A percentile compares a stretch with the other conserved stretches of the same genome.
These are phyloP conservation scores for Antheraea assamensis DNA, from an alignment of 2,888 invertebrate genomes.

Conservation along the genomic window DNA sequence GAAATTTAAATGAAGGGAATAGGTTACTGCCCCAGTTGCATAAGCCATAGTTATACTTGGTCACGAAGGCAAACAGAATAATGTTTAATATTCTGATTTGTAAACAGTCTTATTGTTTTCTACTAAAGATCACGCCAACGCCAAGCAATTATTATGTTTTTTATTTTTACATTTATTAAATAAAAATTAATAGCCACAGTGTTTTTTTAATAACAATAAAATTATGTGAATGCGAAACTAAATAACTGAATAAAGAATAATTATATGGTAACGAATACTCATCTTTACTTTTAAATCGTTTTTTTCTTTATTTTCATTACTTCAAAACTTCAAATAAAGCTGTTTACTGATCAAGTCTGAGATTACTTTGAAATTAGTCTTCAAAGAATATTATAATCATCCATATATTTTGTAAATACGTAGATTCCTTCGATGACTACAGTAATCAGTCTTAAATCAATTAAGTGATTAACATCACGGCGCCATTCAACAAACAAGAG, in stretches of 20 bases:
- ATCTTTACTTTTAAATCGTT: too few species aligned
- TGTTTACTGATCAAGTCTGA: too few species aligned
- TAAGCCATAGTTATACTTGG: conserved; percentile 45
- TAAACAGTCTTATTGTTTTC: conserved; percentile 6
- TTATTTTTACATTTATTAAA: background rate
- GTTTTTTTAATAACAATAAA: background rate
- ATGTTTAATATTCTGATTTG: background rate
- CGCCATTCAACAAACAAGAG: background rate
- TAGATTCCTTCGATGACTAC: background rate
- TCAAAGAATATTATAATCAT: too few species aligned
- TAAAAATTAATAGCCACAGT: background rate
- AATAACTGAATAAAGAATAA: background rate
- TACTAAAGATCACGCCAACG: background rate
- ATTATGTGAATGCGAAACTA: background rate
- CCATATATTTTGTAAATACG: too few species aligned
- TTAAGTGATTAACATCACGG: background rate
- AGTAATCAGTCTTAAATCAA: background rate
- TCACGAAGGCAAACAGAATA: conserved; percentile 38
- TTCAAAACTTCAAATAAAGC: too few species aligned
- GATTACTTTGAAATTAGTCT: too few species aligned
- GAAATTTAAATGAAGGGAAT: conserved; percentile 60
- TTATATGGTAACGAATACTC: too few species aligned
- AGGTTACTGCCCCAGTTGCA: conserved; percentile 55
- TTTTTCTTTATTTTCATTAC: too few species aligned
- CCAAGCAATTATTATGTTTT: background rate